Conservation (phyloP, 2,113 vertebrate genomes). For the Micromys minutus region DNA sequence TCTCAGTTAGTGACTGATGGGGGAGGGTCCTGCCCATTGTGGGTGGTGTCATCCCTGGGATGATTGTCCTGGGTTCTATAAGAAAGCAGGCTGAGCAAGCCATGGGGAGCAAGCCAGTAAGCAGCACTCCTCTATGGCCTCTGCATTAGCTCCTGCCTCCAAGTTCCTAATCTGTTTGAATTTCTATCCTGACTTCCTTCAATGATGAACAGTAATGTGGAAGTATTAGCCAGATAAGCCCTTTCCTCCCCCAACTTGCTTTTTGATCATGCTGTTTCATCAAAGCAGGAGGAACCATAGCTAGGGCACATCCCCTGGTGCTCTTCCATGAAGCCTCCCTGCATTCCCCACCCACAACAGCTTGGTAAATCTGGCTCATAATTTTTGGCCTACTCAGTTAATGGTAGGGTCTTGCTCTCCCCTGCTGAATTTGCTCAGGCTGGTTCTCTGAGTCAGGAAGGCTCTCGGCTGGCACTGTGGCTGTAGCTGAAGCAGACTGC, state of each 20-base stretch:
- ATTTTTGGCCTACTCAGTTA: background rate
- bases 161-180: too few relatives aligned
- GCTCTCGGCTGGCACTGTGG: background rate
- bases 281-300: background rate
- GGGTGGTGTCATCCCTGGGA: background rate
- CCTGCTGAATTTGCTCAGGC: background rate
- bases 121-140: too few relatives aligned
- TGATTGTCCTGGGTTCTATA: too few relatives aligned
- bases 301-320: background rate
- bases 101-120: too few relatives aligned
- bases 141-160: too few relatives aligned
- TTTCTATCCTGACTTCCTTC: too few relatives aligned
- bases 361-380: background rate
- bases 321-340: background rate
- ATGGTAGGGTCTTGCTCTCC: background rate
- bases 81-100: too few relatives aligned
- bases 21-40: background rate
- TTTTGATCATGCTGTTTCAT: background rate
- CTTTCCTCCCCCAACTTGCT: background rate
- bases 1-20: too few relatives aligned
- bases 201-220: too few relatives aligned
- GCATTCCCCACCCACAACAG: background rate
- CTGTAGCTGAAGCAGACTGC: background rate
- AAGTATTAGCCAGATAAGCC: background rate
- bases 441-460: background rate